Percentiles rank a stretch among this genome's conserved stretches.
Evolutionary conservation across 2,888 invertebrate species (phyloP).

Genomic region (Pammene fasciana): DNA sequence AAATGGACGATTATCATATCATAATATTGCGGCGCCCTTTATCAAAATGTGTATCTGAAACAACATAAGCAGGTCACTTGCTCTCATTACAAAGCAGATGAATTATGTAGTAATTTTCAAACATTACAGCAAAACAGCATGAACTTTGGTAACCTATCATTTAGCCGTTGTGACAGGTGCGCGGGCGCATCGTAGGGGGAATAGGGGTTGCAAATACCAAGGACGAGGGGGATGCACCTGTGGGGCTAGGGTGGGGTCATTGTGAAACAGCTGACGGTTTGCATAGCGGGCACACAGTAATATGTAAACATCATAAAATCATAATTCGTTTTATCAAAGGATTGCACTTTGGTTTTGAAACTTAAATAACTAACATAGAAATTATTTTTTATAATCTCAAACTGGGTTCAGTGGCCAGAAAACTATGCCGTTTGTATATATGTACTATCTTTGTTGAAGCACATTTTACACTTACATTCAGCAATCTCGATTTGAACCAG

Average conservation of each 20-base stretch:
- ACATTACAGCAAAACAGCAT: conserved; percentile 11
- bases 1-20: background rate
- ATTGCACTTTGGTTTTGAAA: too few relatives aligned
- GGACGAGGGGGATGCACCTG: conserved; percentile 54
- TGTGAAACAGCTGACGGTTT: background rate
- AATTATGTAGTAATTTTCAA: conserved; percentile 12
- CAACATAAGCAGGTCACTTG: conserved; percentile 3
- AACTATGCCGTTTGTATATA: too few relatives aligned
- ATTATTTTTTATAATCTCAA: too few relatives aligned
- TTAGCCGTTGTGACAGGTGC: conserved; percentile 40
- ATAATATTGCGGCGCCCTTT: background rate
- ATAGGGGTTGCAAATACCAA: conserved; percentile 60
- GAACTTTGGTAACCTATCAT: conserved; percentile 31
- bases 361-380: too few relatives aligned
- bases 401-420: too few relatives aligned
- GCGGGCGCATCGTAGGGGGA: conserved; percentile 41
- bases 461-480: too few relatives aligned
- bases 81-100: conserved; percentile 17
- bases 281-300: too few relatives aligned
- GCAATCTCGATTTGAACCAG: too few relatives aligned
- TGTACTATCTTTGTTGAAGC: too few relatives aligned
- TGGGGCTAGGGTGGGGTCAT: conserved; percentile 17
- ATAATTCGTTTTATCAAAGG: too few relatives aligned
- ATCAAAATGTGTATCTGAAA: conserved; percentile 11
- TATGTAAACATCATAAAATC: too few relatives aligned